Evolutionary conservation across 2,888 invertebrate genomes (phyloP), one percentile per base, ranked within the genome.

Genomic region (Microdon myrmicae): DNA sequence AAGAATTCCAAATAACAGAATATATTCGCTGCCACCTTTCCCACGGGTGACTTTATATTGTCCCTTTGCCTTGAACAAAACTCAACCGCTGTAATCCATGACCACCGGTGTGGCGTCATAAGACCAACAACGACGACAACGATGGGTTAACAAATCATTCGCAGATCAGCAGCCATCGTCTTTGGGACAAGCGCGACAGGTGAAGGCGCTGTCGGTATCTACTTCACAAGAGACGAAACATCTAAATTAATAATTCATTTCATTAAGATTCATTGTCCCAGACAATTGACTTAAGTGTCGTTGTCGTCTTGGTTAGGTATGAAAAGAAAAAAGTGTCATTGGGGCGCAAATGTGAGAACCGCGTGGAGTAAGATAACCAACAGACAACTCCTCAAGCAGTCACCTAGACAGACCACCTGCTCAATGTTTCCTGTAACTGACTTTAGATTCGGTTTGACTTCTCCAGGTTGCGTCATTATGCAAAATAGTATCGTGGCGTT

Each of bases 231-330:
- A 64, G 51, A 26, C 51, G 43, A 51, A 51, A 64, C 56, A 64
- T 47, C 35, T 51, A 51, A 56, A 56, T 64, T 56, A 64, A 51
- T 64, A 64, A 64, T 64, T 64, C 64, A 64, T 64, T 56, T 64
- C 35, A 56, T 64, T 64, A 64, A 64, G 43, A 64, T 64, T 64
- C 64, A 64, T 64, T 64, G 56, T 53, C 56, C 51, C 56, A 47
- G 56, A 39, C 47, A 28, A 51, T 28, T 43, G 61, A 41, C 39
- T 68, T 39, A 43, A 61, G 54, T 58, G 67, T 67, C 58, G 41
- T 56, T 39, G 64, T 56, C 45, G 41, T 51, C 41, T 37, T 59
- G 14, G 45, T 48, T 35, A 10, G 32, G 37, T 39, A 55, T 59
- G 51, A 47, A 41, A 45, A 56, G 19, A 28, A 41, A 51, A 39